Evolutionary conservation across 2,888 invertebrate genomes (phyloP).

Genomic region (Dryobotodes eremita): DNA sequence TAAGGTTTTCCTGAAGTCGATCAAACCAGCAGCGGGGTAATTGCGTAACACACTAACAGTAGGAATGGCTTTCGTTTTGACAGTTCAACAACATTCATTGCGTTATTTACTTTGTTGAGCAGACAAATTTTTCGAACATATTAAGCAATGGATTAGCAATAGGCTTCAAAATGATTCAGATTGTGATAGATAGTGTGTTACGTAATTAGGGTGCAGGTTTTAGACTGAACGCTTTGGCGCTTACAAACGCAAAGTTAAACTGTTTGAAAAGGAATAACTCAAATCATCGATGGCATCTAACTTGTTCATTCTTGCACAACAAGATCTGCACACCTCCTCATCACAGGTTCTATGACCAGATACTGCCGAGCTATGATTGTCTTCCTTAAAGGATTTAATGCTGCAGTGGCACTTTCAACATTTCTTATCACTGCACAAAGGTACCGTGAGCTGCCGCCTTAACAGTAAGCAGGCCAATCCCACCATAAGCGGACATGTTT

Average conservation of each 20-base stretch:
- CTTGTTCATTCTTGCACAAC: background rate
- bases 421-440: background rate
- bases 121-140: too few species aligned
- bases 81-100: too few species aligned
- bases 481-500: slow-evolving; percentile 42
- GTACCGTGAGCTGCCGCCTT: background rate
- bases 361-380: background rate
- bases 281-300: background rate
- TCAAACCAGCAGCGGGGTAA: too few species aligned
- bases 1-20: too few species aligned
- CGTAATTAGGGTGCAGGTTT: too few species aligned
- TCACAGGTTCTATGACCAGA: background rate
- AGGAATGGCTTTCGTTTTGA: too few species aligned
- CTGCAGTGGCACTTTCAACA: background rate
- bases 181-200: too few species aligned
- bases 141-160: too few species aligned
- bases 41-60: too few species aligned
- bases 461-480: slow-evolving; percentile 15
- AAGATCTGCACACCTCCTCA: background rate
- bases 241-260: background rate
- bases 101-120: too few species aligned
- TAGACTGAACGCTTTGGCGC: too few species aligned
- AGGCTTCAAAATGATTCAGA: too few species aligned
- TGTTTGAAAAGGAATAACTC: background rate
- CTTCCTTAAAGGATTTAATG: background rate